phyloP scores from a whole-genome alignment of 2,113 vertebrate species.

The Oxyruncus cristatus region DNA sequence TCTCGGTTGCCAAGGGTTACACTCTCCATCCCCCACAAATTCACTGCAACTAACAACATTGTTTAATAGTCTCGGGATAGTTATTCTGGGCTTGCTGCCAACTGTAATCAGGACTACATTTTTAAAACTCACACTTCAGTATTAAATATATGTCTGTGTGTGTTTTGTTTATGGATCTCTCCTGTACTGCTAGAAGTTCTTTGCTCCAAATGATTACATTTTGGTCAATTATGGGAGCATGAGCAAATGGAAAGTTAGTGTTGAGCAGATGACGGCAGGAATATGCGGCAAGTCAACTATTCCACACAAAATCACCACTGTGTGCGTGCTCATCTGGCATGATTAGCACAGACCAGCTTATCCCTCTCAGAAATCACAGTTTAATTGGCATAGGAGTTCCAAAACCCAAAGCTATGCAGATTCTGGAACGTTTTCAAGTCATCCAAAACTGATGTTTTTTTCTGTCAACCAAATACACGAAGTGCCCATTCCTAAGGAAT shows the following conservation, averaged over 20 bases:
- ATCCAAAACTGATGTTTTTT: background rate
- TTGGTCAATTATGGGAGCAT: background rate
- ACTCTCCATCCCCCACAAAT: background rate
- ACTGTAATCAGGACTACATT: background rate
- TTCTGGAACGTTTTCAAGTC: background rate
- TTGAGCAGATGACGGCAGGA: background rate
- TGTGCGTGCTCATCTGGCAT: accelerated
- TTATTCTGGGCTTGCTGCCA: constrained; percentile 15
- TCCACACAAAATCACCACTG: background rate
- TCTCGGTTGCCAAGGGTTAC: background rate
- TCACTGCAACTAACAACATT: background rate
- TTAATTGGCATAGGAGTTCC: background rate
- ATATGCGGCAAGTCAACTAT: background rate
- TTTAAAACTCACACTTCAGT: background rate
- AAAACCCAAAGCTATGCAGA: background rate
- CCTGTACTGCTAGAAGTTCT: background rate
- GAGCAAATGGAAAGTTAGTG: background rate
- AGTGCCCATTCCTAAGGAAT: background rate
- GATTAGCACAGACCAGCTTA: background rate
- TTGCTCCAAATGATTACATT: background rate
- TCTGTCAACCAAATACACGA: background rate
- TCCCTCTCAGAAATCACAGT: background rate
- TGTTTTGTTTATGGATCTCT: background rate
- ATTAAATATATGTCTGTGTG: background rate
- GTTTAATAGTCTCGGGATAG: background rate